phyloP scores from a whole-genome alignment of 2,888 invertebrate species.

The Melieria crassipennis region DNA sequence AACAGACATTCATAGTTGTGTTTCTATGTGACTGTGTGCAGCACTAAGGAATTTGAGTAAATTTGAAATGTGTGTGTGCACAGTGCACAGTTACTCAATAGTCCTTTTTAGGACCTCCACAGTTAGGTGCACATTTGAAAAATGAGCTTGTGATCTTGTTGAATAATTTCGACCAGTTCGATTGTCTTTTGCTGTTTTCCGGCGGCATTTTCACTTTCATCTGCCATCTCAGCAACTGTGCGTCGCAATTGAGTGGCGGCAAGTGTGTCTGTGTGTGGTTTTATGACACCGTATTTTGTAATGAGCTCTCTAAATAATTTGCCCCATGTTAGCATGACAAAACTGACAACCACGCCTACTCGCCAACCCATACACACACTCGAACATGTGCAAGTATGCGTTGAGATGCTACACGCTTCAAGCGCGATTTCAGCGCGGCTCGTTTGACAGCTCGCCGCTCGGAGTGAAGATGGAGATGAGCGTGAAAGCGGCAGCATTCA shows the following conservation, averaged over 20 bases:
- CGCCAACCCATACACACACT: background rate
- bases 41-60: too few species aligned
- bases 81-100: too few species aligned
- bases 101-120: too few species aligned
- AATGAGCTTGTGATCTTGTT: constrained; percentile 56
- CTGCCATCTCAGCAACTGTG: constrained; percentile 11
- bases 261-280: constrained; percentile 27
- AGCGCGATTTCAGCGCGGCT: constrained; percentile 48
- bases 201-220: constrained; percentile 42
- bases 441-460: constrained; percentile 23
- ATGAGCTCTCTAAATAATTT: constrained; percentile 60
- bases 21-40: too few species aligned
- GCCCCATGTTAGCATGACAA: constrained; percentile 46
- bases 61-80: too few species aligned
- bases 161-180: constrained; percentile 46
- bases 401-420: constrained; percentile 50
- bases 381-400: background rate
- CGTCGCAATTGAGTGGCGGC: background rate
- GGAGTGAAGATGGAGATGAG: background rate
- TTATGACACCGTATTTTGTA: constrained; percentile 52
- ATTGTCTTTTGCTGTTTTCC: background rate
- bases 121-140: constrained; percentile 46
- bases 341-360: constrained; percentile 50
- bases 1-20: too few species aligned
- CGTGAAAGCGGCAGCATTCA: background rate